Evolutionary conservation across 2,888 invertebrate species (phyloP).

Genomic region (Cybosia mesomella): DNA sequence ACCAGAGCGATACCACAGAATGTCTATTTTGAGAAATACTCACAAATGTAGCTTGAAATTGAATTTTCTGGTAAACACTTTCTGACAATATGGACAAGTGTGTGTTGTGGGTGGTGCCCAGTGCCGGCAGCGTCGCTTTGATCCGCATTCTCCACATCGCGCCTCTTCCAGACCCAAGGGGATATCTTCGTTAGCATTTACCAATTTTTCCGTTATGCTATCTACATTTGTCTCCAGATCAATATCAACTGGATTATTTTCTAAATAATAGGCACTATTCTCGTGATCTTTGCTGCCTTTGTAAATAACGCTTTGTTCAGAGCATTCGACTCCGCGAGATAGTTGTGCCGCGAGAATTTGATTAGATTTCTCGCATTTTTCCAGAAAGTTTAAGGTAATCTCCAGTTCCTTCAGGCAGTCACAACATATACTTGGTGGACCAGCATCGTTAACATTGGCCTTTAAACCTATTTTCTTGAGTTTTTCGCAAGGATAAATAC

Average conservation of each 20-base stretch:
- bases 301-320: conserved; percentile 8
- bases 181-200: conserved; percentile 19
- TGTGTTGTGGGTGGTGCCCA: conserved; percentile 53
- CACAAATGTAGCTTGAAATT: conserved; percentile 68
- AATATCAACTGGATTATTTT: conserved; percentile 20
- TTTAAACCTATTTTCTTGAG: conserved; percentile 60
- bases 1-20: background rate
- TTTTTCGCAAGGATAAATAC: conserved; percentile 59
- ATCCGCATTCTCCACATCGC: conserved; percentile 57
- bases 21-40: conserved; percentile 38
- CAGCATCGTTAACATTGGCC: conserved; percentile 57
- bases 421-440: conserved; percentile 64
- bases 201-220: conserved; percentile 13
- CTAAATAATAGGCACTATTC: conserved; percentile 5
- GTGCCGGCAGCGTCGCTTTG: conserved; percentile 60
- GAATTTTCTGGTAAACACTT: conserved; percentile 67
- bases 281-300: conserved; percentile 7
- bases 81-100: conserved; percentile 64
- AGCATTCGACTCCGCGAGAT: background rate
- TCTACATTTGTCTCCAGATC: conserved; percentile 27
- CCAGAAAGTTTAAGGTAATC: conserved; percentile 61
- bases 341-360: conserved; percentile 45
- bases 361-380: conserved; percentile 66
- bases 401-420: conserved; percentile 67
- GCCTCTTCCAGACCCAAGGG: conserved; percentile 17